These are phyloP conservation scores for Melanerpes formicivorus DNA, from an alignment of 2,113 vertebrate species.

Conservation along the genomic window DNA sequence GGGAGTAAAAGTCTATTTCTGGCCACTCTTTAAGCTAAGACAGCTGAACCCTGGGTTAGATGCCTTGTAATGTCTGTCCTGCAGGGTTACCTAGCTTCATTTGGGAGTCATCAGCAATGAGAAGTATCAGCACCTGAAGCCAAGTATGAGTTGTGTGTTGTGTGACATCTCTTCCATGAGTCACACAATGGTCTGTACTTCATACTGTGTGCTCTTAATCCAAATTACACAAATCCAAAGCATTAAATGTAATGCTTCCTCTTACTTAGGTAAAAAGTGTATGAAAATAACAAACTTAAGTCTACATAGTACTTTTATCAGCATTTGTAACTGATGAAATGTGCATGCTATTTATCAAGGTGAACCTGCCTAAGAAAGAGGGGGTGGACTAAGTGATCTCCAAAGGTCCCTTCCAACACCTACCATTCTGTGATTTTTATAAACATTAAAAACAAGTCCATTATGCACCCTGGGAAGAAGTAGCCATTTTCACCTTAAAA, in stretches of 20 bases:
- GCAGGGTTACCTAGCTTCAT: neutral
- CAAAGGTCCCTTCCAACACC: neutral
- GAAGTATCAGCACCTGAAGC: neutral
- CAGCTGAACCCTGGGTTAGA: neutral
- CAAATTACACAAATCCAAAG: neutral
- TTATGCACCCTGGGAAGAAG: neutral
- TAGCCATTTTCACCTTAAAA: neutral
- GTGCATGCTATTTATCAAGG: neutral
- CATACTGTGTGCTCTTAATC: neutral
- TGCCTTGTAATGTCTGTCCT: neutral
- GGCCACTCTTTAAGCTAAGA: no score
- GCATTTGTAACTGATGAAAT: neutral
- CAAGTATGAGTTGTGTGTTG: neutral
- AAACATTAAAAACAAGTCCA: neutral
- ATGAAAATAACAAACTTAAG: neutral
- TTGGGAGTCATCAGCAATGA: neutral
- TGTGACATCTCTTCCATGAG: neutral
- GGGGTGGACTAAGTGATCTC: neutral
- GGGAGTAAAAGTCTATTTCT: no score
- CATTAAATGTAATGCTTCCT: neutral
- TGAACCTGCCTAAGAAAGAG: neutral
- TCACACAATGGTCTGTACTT: neutral
- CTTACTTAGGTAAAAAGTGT: neutral
- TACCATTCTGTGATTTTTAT: neutral
- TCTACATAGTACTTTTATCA: neutral